Evolutionary conservation across 37 sponge, comb jelly and placozoan genomes (phyloP).

Genomic region (Tethya wilhelma): DNA sequence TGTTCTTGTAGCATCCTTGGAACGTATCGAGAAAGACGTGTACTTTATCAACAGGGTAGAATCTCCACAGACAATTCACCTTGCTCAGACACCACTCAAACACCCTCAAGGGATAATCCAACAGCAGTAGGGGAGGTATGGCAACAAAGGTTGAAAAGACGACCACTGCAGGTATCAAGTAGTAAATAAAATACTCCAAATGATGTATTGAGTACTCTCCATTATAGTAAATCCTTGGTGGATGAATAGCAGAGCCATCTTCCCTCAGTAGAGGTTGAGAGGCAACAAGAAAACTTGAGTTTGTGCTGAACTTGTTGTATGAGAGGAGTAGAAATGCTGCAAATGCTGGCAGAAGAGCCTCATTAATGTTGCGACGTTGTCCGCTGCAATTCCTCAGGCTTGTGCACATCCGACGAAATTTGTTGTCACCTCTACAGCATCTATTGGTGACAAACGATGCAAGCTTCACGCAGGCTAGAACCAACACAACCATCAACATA

Average conservation of each 20-base stretch:
- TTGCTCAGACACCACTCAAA: constrained; percentile 16
- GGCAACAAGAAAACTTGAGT: constrained; percentile 33
- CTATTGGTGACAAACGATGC: no score
- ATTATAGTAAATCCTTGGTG: constrained; percentile 18
- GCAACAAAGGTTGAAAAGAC: constrained; percentile 31
- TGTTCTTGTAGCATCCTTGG: constrained; percentile 56
- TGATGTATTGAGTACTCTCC: background rate
- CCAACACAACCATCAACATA: constrained; percentile 26
- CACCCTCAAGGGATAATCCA: constrained; percentile 40
- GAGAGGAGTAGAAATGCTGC: constrained; percentile 56
- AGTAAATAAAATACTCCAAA: background rate
- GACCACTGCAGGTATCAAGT: constrained; percentile 22
- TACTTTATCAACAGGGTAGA: constrained; percentile 18
- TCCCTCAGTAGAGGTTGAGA: background rate
- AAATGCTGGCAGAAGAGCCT: constrained; percentile 49
- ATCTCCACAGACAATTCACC: background rate
- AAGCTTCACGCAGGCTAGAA: background rate
- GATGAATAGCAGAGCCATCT: background rate
- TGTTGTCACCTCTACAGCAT: no score
- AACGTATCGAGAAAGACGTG: constrained; percentile 48
- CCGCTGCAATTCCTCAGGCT: no score
- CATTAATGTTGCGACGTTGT: constrained; percentile 2
- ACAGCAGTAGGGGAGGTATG: constrained; percentile 49
- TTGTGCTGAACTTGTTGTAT: constrained; percentile 40
- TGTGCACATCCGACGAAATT: no score